Percentiles rank a stretch among this genome's conserved stretches.
These are phyloP conservation scores for Trichonephila clavata DNA, from an alignment of 1,140 invertebrate genomes.

Conservation along the genomic window DNA sequence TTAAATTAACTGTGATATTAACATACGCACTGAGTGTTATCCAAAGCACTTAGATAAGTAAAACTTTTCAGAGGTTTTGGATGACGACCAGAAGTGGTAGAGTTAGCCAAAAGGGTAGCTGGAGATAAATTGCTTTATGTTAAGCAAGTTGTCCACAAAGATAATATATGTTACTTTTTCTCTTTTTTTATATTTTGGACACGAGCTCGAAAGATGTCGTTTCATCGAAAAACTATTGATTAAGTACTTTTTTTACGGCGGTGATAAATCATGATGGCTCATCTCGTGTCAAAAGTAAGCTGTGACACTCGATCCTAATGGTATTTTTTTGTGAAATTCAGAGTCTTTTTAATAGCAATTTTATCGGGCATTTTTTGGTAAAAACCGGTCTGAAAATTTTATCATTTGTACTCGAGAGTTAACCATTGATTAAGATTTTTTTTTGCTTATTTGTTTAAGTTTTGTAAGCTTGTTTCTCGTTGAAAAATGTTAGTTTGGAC, in stretches of 20 bases:
- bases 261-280: not conserved
- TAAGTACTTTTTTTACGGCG: not conserved
- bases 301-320: not conserved
- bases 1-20: not conserved
- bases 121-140: slow-evolving; percentile 15
- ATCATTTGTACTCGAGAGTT: too few relatives aligned
- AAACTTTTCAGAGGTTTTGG: not conserved
- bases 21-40: not conserved
- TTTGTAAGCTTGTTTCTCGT: too few relatives aligned
- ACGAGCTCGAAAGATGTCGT: not conserved
- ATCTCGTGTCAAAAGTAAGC: not conserved
- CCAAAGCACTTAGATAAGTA: not conserved
- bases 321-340: not conserved
- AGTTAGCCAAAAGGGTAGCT: not conserved
- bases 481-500: too few relatives aligned
- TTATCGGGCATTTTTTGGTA: too few relatives aligned
- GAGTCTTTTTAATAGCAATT: not conserved
- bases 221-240: slow-evolving; percentile 14
- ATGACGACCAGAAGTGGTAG: not conserved
- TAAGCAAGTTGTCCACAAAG: not conserved
- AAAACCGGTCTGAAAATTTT: too few relatives aligned
- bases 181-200: too few relatives aligned
- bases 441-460: too few relatives aligned
- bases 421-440: too few relatives aligned
- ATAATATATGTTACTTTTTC: not conserved